Evolutionary conservation across 2,113 vertebrate species (phyloP), one percentile per base, ranked within the genome.

Genomic region (Microtus pennsylvanicus): DNA sequence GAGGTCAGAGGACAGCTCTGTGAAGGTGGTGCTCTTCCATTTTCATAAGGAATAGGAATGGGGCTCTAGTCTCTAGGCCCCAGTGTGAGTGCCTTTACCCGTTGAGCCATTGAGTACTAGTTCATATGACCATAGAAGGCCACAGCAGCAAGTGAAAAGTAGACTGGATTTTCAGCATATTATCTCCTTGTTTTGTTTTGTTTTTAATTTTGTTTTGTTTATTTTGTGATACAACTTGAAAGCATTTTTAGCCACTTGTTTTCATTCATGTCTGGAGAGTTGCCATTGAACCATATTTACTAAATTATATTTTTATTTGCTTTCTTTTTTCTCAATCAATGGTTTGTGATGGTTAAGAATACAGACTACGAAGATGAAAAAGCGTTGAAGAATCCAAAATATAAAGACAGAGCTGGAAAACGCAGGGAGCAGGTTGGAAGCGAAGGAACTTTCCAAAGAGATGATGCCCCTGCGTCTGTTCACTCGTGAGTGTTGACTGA

Each of bases 401-500:
- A 99, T 95, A 99, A 99, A 98, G 99, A 99, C 38, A 98, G 99
- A 98, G 99, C 99, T 45, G 99, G 99, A 96, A 99, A 98, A 95
- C 99, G 99, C 12, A 98, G 99, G 21, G 99, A 99, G 95, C 98
- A 98, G 0, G 96, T 99, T 96, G 99, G 99, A 93, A 99, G 99
- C 61, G 99, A 99, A 97, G 99, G 99, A 9, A 99, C 97, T 50
- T 99, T 99, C 97, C 99, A 99, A 58, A 99, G 99, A 98, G 99
- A 99, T 58, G 99, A 99, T 21, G 98, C 98, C 21, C 99, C 99
- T 5, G 99, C 99, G 82, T 99, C 99, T 91, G 98, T 99, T 86
- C 99, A 99, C 52, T 97, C 98, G 99, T 99, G 98, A 98, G 99
- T 99, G 88, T 90, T 8, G 14, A 30, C 42, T 70, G 67, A 38